A percentile compares a stretch with the other conserved stretches of the same genome.
These are phyloP conservation scores for Rhea americana DNA, from an alignment of 2,113 vertebrate genomes.

Conservation along the genomic window DNA sequence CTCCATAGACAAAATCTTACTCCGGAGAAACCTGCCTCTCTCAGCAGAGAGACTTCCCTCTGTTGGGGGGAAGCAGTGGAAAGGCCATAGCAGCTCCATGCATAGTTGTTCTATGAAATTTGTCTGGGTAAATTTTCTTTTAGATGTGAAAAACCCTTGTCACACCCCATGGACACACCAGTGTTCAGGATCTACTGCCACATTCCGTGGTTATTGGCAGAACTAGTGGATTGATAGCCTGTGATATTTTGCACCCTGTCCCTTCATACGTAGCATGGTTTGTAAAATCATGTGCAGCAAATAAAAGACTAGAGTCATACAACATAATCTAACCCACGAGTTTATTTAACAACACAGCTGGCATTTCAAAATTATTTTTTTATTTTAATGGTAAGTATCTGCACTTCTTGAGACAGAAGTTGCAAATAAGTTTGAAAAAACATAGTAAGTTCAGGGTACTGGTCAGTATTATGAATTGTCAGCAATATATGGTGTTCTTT, in stretches of 20 bases:
- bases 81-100: neutral
- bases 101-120: neutral
- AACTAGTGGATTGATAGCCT: neutral
- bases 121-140: neutral
- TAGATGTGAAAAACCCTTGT: neutral
- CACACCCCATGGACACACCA: neutral
- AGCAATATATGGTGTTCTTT: neutral
- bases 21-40: no score
- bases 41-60: no score
- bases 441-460: neutral
- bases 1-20: no score
- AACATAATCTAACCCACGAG: no score
- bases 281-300: neutral
- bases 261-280: neutral
- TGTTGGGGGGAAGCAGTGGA: no score
- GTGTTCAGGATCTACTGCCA: neutral
- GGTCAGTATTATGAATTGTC: neutral
- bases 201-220: rapidly evolving
- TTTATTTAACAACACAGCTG: neutral
- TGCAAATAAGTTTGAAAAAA: neutral
- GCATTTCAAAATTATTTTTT: neutral
- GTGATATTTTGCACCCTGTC: neutral
- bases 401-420: neutral
- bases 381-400: neutral
- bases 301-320: neutral